Evolutionary conservation across 2,113 vertebrate species (phyloP).

Genomic region (Charina bottae): DNA sequence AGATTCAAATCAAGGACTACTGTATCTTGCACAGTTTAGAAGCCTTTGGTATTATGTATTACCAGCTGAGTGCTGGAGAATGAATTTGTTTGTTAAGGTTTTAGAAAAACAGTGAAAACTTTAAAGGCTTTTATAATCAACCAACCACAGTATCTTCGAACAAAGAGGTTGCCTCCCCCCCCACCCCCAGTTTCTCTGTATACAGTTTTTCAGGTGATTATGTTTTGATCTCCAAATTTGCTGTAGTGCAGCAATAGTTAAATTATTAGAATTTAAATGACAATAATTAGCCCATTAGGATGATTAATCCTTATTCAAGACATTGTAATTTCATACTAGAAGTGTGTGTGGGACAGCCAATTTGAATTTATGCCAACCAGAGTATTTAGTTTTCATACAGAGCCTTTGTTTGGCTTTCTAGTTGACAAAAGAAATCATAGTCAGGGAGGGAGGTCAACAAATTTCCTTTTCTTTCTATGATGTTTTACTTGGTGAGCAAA

Average conservation of each 20-base stretch:
- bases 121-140: background rate
- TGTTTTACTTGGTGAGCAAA: slow-evolving; percentile 65
- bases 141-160: slow-evolving; percentile 14
- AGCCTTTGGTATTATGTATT: background rate
- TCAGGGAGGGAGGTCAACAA: slow-evolving; percentile 57
- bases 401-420: slow-evolving; percentile 75
- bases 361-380: slow-evolving; percentile 69
- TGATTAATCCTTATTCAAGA: slow-evolving; percentile 70
- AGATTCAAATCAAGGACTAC: background rate
- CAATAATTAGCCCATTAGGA: slow-evolving; percentile 69
- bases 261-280: slow-evolving; percentile 60
- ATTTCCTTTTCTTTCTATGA: slow-evolving; percentile 56
- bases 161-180: background rate
- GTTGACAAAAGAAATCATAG: slow-evolving; percentile 81
- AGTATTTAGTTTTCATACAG: slow-evolving; percentile 72
- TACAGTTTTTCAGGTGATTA: background rate
- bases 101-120: background rate
- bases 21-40: background rate
- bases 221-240: slow-evolving; percentile 31
- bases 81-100: slow-evolving; percentile 8
- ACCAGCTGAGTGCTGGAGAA: background rate
- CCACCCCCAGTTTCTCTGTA: slow-evolving; percentile 5
- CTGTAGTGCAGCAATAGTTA: slow-evolving; percentile 39
- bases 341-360: slow-evolving; percentile 53
- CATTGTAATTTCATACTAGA: slow-evolving; percentile 65